Conservation (phyloP, 2,797 vertebrate species). For the Ciconia nigra region DNA sequence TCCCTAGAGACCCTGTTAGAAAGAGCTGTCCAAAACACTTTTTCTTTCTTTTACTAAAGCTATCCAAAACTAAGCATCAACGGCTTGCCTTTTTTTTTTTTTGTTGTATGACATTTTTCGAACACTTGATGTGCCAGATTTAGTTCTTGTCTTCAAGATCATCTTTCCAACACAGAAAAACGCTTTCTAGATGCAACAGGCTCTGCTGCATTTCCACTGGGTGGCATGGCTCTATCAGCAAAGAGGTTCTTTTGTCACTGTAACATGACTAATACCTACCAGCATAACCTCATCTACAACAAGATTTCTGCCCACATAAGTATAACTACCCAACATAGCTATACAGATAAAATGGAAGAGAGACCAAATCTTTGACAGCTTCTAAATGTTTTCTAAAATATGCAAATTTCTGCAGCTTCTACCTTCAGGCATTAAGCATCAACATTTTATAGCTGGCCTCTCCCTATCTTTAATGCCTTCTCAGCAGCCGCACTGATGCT, state of each 20-base stretch:
- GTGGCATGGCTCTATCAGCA: conserved; percentile 41
- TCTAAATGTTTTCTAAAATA: conserved; percentile 14
- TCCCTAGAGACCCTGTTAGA: background rate
- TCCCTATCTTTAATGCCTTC: background rate
- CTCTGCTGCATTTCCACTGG: conserved; percentile 36
- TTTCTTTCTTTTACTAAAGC: background rate
- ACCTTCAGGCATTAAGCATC: background rate
- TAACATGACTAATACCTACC: conserved; percentile 48
- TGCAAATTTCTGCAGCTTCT: conserved; percentile 43
- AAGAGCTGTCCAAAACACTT: background rate
- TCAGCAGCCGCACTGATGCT: background rate
- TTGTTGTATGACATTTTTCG: background rate
- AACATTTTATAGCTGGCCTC: background rate
- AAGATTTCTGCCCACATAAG: conserved; percentile 54
- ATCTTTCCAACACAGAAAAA: background rate
- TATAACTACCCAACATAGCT: conserved; percentile 34
- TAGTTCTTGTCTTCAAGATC: conserved; percentile 51
- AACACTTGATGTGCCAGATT: conserved; percentile 26
- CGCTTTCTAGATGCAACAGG: background rate
- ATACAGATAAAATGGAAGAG: conserved; percentile 19
- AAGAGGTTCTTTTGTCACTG: conserved; percentile 43
- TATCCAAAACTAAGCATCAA: background rate
- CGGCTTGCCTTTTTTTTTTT: background rate
- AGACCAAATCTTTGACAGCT: conserved; percentile 26
- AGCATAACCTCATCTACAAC: conserved; percentile 59